Base-by-base conservation (phyloP, 2,113 vertebrate species). In the Austrofundulus limnaeus region DNA sequence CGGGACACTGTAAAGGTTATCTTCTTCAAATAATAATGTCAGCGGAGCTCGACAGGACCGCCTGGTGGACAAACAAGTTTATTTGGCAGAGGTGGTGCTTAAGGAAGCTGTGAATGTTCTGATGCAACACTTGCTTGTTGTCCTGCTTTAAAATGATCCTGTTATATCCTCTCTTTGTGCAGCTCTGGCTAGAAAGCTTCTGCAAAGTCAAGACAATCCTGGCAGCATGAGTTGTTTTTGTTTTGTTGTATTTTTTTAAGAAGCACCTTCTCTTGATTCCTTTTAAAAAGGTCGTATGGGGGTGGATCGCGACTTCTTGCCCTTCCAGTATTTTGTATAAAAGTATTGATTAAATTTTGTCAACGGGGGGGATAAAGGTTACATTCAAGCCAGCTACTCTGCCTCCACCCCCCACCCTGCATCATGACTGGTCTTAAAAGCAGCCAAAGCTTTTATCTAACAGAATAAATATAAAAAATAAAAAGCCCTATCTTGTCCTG, bases 21-120 rank as follows among this genome's bases (percentile, higher is more conserved):
- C 51, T 67, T 74, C 80, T 88, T 90, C 87, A 87, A 87, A 91
- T 81, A 86, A 87, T 85, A 89, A 91, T 68, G 78, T 66, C 80
- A 71, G 50, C 63, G 45, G 54, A 61, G 75, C 58, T 60, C 53
- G 59, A 85, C 78, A 73, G 55, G 73, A 72, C 81, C 73, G 77
- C 87, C 85, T 17, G 12, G 64, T 74, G 57, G 58, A 68, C 75
- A 81, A 77, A 83, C 83, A 84, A 64, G 71, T 70, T 57, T 54
- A 65, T 83, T 83, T 66, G 75, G 64, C 66, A 61, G 66, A 72
- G 49, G 59, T 63, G 28, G 60, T 50, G 31, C 47, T 51, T 66
- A 17, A 59, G 56, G 61, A 61, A 34, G 50, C 78, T 46, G 13
- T 2, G 0, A 57, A 37, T 4, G 17, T 72, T 55, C 53, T 64